Base-by-base conservation (phyloP, 1,140 invertebrate genomes). In the Microplitis mediator region DNA sequence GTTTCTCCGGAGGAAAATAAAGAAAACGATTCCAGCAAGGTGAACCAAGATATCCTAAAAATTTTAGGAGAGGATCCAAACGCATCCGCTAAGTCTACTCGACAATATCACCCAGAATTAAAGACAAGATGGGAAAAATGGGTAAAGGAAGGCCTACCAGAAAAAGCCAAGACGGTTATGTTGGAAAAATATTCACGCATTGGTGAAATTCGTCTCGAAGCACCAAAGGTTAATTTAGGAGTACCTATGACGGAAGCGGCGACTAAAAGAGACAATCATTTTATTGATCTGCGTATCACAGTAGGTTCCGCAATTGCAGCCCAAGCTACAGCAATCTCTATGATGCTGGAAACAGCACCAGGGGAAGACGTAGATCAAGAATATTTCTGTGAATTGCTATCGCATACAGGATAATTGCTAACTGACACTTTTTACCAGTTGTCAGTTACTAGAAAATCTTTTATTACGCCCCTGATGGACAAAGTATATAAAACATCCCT, bases 221-320 rank as follows among this genome's bases (percentile, higher is more conserved):
- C 73, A 39, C 77, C 73, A 35, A 72, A 76, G 16, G 63, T 77
- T 3, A 77, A 77, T 32, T 63, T 64, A 3, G 69, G 73, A 16
- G 64, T 79, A 1, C 69, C 71, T 3, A 58, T 77, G 45, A 67
- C 69, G 3, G 74, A 73, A 6, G 52, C 54, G 3, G 72, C 72
- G 8, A 72, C 56, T 14, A 74, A 71, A 64, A 39, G 76, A 23
- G 74, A 79, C 51, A 64, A 73, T 66, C 68, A 76, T 72, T 76
- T 73, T 72, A 16, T 16, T 14, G 60, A 67, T 14, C 62, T 62
- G 1, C 75, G 76, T 45, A 76, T 77, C 16, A 63, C 50, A 3
- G 14, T 79, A 6, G 76, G 77, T 11, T 74, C 76, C 3, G 74
- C 76, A 0, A 72, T 76, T 36, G 61, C 58, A 9, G 62, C 76